These are phyloP conservation scores for Eublepharis macularius DNA, from an alignment of 2,113 vertebrate species.

Conservation along the genomic window DNA sequence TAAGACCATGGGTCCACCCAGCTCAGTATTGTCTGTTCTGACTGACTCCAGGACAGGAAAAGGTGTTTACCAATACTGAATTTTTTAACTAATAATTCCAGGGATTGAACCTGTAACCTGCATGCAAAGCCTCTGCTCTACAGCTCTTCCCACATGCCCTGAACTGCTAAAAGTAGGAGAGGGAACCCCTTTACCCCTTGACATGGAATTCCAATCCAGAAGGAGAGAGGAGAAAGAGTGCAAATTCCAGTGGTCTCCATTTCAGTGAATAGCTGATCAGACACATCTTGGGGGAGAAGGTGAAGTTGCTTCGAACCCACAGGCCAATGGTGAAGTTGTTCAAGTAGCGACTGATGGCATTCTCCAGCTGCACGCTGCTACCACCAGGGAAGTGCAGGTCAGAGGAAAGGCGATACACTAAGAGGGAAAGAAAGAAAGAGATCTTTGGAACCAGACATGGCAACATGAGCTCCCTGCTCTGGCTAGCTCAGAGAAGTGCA, in stretches of 20 bases:
- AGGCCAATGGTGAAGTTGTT: constrained; percentile 20
- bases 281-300: neutral
- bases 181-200: constrained; percentile 7
- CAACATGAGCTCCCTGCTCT: neutral
- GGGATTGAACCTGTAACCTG: too few relatives aligned
- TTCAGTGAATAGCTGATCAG: constrained; percentile 6
- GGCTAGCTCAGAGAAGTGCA: neutral
- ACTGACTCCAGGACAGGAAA: too few relatives aligned
- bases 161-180: too few relatives aligned
- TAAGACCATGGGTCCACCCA: too few relatives aligned
- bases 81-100: too few relatives aligned
- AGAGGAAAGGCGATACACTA: constrained; percentile 17
- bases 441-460: neutral
- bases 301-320: constrained; percentile 18
- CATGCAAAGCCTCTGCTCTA: too few relatives aligned
- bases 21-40: too few relatives aligned
- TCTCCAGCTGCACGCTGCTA: neutral
- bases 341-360: constrained; percentile 3
- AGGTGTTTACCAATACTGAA: too few relatives aligned
- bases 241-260: constrained; percentile 11
- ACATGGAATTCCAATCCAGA: constrained; percentile 12
- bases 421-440: neutral
- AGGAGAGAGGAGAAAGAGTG: constrained; percentile 23
- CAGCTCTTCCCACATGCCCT: too few relatives aligned
- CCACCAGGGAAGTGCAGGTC: neutral